Percentiles rank a stretch among this genome's conserved stretches.
Evolutionary conservation across 2,113 vertebrate genomes (phyloP).

Genomic region (Calidris pygmaea): DNA sequence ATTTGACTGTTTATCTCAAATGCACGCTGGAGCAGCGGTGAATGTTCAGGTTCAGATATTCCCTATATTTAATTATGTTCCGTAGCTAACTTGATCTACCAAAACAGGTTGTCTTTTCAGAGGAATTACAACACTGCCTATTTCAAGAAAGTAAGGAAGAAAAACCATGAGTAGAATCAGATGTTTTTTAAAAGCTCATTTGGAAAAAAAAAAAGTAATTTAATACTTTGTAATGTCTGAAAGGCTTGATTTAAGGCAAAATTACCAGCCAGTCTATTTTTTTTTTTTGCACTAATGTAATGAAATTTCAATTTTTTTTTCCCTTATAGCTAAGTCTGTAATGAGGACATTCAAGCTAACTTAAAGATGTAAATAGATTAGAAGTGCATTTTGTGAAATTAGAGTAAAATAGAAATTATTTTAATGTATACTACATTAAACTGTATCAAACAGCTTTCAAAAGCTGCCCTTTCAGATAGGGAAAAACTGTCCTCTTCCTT

Average conservation of each 20-base stretch:
- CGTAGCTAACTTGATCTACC: not conserved
- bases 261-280: not conserved
- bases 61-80: not conserved
- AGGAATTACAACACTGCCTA: not conserved
- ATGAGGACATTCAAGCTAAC: not conserved
- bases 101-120: not conserved
- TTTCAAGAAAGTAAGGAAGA: not conserved
- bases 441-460: not conserved
- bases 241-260: not conserved
- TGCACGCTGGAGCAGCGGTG: not conserved
- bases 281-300: slow-evolving; percentile 2
- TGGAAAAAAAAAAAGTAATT: not conserved
- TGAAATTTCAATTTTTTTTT: not conserved
- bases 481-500: not conserved
- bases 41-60: not conserved
- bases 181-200: not conserved
- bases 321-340: not conserved
- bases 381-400: slow-evolving; percentile 6
- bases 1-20: not conserved
- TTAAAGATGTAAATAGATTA: not conserved
- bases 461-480: not conserved
- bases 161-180: not conserved
- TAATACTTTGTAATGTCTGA: not conserved
- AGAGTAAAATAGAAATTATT: not conserved
- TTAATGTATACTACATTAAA: not conserved